phyloP scores from a whole-genome alignment of 2,113 vertebrate genomes.

The Petroica traversi region DNA sequence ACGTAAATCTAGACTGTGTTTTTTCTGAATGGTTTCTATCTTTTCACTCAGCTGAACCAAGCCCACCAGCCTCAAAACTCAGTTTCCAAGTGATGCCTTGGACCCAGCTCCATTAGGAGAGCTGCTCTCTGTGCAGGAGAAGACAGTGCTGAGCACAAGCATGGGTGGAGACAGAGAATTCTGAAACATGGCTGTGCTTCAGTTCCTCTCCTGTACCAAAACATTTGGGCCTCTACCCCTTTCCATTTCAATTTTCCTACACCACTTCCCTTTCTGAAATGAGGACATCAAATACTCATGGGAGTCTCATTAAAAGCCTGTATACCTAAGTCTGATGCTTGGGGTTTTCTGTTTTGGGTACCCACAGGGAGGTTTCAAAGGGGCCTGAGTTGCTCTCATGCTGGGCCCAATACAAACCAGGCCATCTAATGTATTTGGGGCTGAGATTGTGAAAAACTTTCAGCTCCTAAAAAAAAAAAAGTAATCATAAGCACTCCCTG shows the following conservation, averaged over 20 bases:
- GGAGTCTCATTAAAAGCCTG: not conserved
- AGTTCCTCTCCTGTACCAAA: not conserved
- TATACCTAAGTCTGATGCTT: rapidly evolving
- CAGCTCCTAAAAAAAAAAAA: not conserved
- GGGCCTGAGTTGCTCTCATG: not conserved
- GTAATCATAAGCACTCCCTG: not conserved
- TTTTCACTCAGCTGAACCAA: not conserved
- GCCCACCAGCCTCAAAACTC: not conserved
- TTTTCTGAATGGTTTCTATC: not conserved
- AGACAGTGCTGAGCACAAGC: not conserved
- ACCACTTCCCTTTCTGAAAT: not conserved
- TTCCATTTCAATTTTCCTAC: not conserved
- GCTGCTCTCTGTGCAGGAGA: not conserved
- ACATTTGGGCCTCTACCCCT: not conserved
- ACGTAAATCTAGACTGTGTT: not conserved
- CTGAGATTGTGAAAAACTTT: not conserved
- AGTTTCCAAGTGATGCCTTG: not conserved
- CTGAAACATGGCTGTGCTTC: not conserved
- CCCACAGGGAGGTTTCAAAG: not conserved
- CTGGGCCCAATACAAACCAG: not conserved
- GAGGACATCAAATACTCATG: not conserved
- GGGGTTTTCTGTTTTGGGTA: not conserved
- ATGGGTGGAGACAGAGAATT: not conserved
- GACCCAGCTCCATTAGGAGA: not conserved
- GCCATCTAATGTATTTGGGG: not conserved